Percentiles rank a stretch among this genome's conserved stretches.
phyloP scores from a whole-genome alignment of 2,888 invertebrate species.

The Chrysina gloriosa region DNA sequence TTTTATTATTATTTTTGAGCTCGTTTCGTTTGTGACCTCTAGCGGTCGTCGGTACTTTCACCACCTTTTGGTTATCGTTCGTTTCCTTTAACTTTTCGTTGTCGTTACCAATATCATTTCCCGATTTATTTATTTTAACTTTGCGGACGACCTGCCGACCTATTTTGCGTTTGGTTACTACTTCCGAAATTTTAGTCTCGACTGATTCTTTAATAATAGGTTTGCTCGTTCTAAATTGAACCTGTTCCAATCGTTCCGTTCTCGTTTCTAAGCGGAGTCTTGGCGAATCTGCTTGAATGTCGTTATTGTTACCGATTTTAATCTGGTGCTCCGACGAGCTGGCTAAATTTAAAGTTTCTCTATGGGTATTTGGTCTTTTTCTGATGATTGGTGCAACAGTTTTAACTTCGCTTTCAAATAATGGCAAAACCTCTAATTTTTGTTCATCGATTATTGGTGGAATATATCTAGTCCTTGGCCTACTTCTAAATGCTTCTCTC shows the following conservation, averaged over 20 bases:
- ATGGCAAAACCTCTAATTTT: slow-evolving; percentile 61
- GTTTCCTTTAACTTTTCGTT: slow-evolving; percentile 43
- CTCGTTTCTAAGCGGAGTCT: slow-evolving; percentile 49
- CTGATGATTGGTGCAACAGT: slow-evolving; percentile 49
- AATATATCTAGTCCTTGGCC: slow-evolving; percentile 51
- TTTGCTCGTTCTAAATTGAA: slow-evolving; percentile 16
- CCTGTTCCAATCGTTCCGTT: slow-evolving; percentile 47
- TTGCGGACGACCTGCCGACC: slow-evolving; percentile 45
- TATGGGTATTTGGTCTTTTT: slow-evolving; percentile 15
- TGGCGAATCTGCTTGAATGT: slow-evolving; percentile 38
- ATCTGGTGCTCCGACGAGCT: slow-evolving; percentile 56
- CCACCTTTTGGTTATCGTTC: slow-evolving; percentile 38
- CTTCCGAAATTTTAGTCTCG: slow-evolving; percentile 59
- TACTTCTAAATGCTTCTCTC: slow-evolving; percentile 29
- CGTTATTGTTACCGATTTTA: slow-evolving; percentile 50
- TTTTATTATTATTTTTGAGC: slow-evolving; percentile 48
- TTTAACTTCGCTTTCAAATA: slow-evolving; percentile 61
- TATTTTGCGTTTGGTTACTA: slow-evolving; percentile 59
- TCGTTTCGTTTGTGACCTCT: slow-evolving; percentile 55
- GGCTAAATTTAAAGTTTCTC: slow-evolving; percentile 50
- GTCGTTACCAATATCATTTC: slow-evolving; percentile 21
- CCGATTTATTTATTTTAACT: slow-evolving; percentile 34
- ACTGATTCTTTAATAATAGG: slow-evolving; percentile 57
- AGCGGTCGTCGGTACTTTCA: slow-evolving; percentile 41
- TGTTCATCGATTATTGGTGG: slow-evolving; percentile 58